A percentile compares a stretch with the other conserved stretches of the same genome.
Conservation (phyloP, 2,113 vertebrate species). For the Platichthys stellatus region DNA sequence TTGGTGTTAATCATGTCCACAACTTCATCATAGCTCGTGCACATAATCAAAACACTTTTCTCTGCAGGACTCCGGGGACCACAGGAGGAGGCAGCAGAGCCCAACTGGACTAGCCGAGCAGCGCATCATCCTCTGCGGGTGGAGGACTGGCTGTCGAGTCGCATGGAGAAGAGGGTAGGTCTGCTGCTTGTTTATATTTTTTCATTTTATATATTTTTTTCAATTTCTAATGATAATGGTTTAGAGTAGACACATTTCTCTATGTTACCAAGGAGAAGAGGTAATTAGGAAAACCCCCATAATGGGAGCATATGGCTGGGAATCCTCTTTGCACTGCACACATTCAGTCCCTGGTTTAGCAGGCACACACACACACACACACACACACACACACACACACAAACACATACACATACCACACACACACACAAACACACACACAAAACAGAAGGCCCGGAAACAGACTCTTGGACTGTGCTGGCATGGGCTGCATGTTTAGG, state of each 20-base stretch:
- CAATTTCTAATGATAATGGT: neutral
- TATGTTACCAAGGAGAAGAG: neutral
- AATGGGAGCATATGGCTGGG: slow-evolving; percentile 38
- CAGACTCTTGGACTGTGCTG: slow-evolving; percentile 27
- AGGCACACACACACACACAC: slow-evolving; percentile 3
- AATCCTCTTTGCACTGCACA: slow-evolving; percentile 31
- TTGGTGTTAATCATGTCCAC: slow-evolving; percentile 6
- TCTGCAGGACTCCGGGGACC: slow-evolving; percentile 60
- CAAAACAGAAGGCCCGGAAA: slow-evolving; percentile 58
- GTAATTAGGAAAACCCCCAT: slow-evolving; percentile 20
- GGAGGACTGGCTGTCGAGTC: slow-evolving; percentile 70
- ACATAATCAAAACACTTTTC: slow-evolving; percentile 6
- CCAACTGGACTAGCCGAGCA: slow-evolving; percentile 64
- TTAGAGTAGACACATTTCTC: neutral
- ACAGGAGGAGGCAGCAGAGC: slow-evolving; percentile 50
- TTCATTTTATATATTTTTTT: neutral
- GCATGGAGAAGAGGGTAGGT: slow-evolving; percentile 83
- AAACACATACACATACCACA: neutral
- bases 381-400: slow-evolving; percentile 2
- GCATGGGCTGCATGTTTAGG: slow-evolving; percentile 6
- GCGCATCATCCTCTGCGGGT: slow-evolving; percentile 68
- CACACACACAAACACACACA: neutral
- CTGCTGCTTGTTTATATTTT: neutral
- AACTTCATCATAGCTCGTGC: slow-evolving; percentile 27
- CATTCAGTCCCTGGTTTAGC: slow-evolving; percentile 18